Percentiles rank a stretch among this genome's conserved stretches.
phyloP scores from a whole-genome alignment of 2,888 invertebrate genomes.

The Tribolium freemani region DNA sequence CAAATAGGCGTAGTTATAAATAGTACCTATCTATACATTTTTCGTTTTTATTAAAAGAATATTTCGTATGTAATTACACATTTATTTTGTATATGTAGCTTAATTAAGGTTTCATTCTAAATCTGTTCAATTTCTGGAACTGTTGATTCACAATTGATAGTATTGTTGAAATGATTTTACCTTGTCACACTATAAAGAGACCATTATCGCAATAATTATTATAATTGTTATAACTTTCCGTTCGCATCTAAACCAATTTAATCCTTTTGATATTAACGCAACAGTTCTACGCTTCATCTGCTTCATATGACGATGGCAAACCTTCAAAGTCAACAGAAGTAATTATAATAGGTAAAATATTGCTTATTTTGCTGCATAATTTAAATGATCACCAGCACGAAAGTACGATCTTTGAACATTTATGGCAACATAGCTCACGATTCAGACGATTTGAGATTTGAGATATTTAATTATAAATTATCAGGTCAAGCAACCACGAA shows the following conservation, averaged over 20 bases:
- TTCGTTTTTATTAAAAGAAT: too few relatives aligned
- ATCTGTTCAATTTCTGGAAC: not conserved
- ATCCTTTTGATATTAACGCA: not conserved
- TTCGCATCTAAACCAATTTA: not conserved
- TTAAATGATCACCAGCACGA: slow-evolving; percentile 18
- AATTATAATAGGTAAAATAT: not conserved
- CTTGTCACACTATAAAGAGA: not conserved
- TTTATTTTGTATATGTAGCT: not conserved
- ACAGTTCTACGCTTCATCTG: not conserved
- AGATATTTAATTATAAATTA: slow-evolving; percentile 23
- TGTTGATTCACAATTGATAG: not conserved
- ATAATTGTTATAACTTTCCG: slow-evolving; percentile 8
- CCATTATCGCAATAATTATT: slow-evolving; percentile 7
- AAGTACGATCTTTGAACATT: slow-evolving; percentile 15
- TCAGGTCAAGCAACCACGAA: not conserved
- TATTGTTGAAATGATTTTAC: not conserved
- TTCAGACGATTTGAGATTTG: not conserved
- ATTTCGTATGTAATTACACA: not conserved
- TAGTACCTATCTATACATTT: too few relatives aligned
- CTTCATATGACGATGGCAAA: not conserved
- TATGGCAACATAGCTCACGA: slow-evolving; percentile 24
- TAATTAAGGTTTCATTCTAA: not conserved
- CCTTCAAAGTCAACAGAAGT: slow-evolving; percentile 6
- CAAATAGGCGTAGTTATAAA: too few relatives aligned
- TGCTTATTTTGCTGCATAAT: slow-evolving; percentile 8